Evolutionary conservation across 2,888 invertebrate species (phyloP).

Genomic region (Meiosimyza decipiens): DNA sequence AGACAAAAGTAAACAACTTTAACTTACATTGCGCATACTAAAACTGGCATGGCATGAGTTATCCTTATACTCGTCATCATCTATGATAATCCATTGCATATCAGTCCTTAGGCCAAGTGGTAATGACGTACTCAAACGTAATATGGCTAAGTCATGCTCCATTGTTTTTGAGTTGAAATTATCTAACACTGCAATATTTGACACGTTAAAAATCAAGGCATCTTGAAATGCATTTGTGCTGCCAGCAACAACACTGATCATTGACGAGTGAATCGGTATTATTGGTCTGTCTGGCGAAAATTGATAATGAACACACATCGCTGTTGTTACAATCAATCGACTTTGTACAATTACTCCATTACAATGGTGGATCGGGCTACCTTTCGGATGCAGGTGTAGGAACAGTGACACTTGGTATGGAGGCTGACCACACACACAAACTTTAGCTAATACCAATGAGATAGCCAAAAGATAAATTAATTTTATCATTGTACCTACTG

Average conservation of each 20-base stretch:
- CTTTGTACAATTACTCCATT: slow-evolving; percentile 53
- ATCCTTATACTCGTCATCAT: slow-evolving; percentile 45
- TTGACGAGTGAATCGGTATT: slow-evolving; percentile 37
- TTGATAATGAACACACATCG: slow-evolving; percentile 48
- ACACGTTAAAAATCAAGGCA: slow-evolving; percentile 42
- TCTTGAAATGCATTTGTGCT: slow-evolving; percentile 40
- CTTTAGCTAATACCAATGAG: background rate
- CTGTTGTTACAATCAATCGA: slow-evolving; percentile 51
- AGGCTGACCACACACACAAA: slow-evolving; percentile 36
- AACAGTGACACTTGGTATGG: slow-evolving; percentile 50
- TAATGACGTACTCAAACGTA: slow-evolving; percentile 48
- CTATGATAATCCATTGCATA: slow-evolving; percentile 54
- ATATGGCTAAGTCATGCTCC: slow-evolving; percentile 52
- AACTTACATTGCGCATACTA: slow-evolving; percentile 47
- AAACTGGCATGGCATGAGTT: slow-evolving; percentile 49
- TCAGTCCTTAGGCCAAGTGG: slow-evolving; percentile 48
- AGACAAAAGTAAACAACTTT: background rate
- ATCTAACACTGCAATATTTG: slow-evolving; percentile 41
- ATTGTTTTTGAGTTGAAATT: slow-evolving; percentile 46
- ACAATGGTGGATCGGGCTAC: slow-evolving; percentile 46
- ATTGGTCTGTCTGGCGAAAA: slow-evolving; percentile 33
- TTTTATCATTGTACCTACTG: too few species aligned
- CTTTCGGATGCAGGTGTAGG: slow-evolving; percentile 42
- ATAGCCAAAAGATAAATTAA: too few species aligned
- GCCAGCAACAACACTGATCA: slow-evolving; percentile 46